Evolutionary conservation across 2,888 invertebrate genomes (phyloP).

Genomic region (Endomychus coccineus): DNA sequence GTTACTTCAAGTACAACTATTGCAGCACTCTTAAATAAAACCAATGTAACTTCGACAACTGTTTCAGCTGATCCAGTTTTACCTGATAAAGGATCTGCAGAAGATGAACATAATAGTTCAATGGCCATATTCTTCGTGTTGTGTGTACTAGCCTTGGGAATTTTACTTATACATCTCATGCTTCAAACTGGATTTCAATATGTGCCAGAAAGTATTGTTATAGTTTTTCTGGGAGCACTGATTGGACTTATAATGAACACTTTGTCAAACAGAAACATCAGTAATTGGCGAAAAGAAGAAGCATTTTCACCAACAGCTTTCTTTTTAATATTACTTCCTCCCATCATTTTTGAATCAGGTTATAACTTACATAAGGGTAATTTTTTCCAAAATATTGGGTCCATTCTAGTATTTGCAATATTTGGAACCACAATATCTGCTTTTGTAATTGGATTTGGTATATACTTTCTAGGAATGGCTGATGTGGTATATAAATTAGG

Average conservation of each 20-base stretch:
- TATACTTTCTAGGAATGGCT: conserved; percentile 88
- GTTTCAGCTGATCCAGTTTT: conserved; percentile 69
- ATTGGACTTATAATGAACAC: conserved; percentile 88
- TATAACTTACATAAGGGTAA: conserved; percentile 98
- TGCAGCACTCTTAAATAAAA: conserved; percentile 30
- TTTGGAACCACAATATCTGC: conserved; percentile 96
- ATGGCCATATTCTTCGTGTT: conserved; percentile 97
- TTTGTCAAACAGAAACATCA: conserved; percentile 80
- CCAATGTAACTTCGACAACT: conserved; percentile 43
- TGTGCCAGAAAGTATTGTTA: conserved; percentile 94
- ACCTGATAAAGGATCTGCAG: conserved; percentile 84
- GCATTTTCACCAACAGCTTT: conserved; percentile 98
- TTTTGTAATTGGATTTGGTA: conserved; percentile 91
- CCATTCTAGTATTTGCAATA: conserved; percentile 95
- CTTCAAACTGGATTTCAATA: conserved; percentile 93
- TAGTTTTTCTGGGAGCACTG: conserved; percentile 88
- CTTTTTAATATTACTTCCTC: conserved; percentile 91
- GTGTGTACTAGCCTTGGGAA: conserved; percentile 89
- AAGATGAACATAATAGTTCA: conserved; percentile 93
- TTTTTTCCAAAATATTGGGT: conserved; percentile 96
- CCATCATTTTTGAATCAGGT: conserved; percentile 98
- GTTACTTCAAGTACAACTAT: conserved; percentile 9
- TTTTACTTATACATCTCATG: conserved; percentile 89
- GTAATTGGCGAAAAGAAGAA: conserved; percentile 95
- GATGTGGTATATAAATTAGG: conserved; percentile 85